These are phyloP conservation scores for Formica selysi DNA, from an alignment of 1,140 invertebrate genomes.

Conservation along the genomic window DNA sequence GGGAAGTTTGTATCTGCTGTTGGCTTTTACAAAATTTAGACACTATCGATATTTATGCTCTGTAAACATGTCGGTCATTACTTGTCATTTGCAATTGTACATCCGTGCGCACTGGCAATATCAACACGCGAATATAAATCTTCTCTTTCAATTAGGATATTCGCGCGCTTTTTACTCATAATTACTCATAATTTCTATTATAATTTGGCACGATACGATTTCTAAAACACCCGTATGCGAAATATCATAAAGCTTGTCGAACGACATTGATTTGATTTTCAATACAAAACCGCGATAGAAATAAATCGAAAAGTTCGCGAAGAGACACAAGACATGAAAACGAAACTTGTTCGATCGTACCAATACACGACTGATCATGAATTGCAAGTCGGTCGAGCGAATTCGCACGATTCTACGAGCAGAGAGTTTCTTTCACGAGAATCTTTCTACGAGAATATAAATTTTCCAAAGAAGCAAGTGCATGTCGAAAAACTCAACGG, in stretches of 20 bases:
- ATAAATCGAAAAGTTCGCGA: slow-evolving; percentile 36
- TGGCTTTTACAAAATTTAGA: not conserved
- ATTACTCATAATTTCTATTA: too few species aligned
- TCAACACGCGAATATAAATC: not conserved
- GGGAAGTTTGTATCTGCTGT: not conserved
- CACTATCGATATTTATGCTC: slow-evolving; percentile 20
- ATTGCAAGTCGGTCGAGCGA: slow-evolving; percentile 19
- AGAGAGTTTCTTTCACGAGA: not conserved
- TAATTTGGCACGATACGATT: not conserved
- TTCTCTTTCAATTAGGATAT: not conserved
- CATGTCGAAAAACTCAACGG: slow-evolving; percentile 13
- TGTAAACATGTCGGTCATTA: not conserved
- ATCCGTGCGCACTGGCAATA: not conserved
- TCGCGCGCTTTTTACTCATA: not conserved
- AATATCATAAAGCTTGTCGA: not conserved
- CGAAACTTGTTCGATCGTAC: slow-evolving; percentile 18
- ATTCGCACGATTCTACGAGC: slow-evolving; percentile 4
- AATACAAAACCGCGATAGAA: not conserved
- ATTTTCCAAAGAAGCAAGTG: slow-evolving; percentile 7
- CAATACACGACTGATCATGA: not conserved
- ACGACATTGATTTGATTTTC: not conserved
- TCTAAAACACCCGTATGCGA: not conserved
- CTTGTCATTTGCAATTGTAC: not conserved
- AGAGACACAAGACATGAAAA: slow-evolving; percentile 29
- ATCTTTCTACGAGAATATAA: slow-evolving; percentile 38